phyloP scores from a whole-genome alignment of 37 sponge, comb jelly and placozoan species.

The Dysidea cf. avara region DNA sequence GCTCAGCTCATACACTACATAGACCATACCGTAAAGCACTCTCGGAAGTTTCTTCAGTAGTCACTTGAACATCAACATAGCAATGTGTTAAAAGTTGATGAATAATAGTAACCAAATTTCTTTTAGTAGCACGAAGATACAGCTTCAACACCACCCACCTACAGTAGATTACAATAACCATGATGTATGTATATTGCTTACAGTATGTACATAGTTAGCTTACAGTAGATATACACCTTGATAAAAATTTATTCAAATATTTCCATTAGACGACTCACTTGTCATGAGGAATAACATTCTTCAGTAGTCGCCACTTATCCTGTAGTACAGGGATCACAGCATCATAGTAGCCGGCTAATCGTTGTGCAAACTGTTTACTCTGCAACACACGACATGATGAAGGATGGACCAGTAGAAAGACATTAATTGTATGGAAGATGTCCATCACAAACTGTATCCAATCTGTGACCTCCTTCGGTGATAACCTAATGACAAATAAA shows the following conservation, averaged over 20 bases:
- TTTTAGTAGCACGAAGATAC: too few species aligned
- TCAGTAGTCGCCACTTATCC: slow-evolving; percentile 23
- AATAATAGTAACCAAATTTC: too few species aligned
- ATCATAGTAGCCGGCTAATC: slow-evolving; percentile 41
- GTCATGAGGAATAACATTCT: neutral
- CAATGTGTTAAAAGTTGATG: too few species aligned
- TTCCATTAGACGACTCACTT: neutral
- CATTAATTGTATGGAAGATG: slow-evolving; percentile 9
- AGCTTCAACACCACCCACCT: too few species aligned
- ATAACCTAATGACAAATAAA: slow-evolving; percentile 1
- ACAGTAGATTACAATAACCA: too few species aligned
- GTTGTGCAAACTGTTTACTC: slow-evolving; percentile 19
- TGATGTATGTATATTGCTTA: too few species aligned
- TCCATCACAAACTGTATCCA: slow-evolving; percentile 32
- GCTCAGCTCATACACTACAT: too few species aligned
- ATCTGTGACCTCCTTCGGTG: slow-evolving; percentile 14
- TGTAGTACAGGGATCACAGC: slow-evolving; percentile 35
- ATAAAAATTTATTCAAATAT: neutral
- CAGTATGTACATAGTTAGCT: neutral
- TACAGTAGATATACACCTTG: neutral
- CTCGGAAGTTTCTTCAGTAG: too few species aligned
- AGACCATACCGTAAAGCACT: too few species aligned
- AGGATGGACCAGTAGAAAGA: slow-evolving; percentile 37
- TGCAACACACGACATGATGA: slow-evolving; percentile 4
- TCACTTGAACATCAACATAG: too few species aligned